Conservation (phyloP, 2,797 vertebrate species). For the Champsocephalus gunnari region DNA sequence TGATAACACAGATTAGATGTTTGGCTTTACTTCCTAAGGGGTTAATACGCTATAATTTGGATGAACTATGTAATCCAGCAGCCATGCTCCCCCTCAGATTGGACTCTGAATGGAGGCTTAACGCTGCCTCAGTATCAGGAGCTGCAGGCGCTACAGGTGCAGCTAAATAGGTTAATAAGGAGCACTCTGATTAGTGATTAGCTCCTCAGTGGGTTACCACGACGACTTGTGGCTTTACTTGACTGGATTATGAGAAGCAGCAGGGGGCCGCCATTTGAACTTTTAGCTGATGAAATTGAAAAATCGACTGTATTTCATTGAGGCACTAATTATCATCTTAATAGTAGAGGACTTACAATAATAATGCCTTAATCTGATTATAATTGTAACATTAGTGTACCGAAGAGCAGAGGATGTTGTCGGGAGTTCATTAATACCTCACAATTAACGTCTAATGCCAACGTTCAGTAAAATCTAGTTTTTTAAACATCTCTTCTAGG, state of each 20-base stretch:
- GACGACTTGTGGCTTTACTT: slow-evolving; percentile 57
- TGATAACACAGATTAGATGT: slow-evolving; percentile 53
- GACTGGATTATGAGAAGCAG: slow-evolving; percentile 55
- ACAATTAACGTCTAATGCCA: not conserved
- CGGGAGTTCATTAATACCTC: not conserved
- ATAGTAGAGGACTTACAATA: slow-evolving; percentile 21
- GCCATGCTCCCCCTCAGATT: slow-evolving; percentile 43
- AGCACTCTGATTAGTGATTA: slow-evolving; percentile 69
- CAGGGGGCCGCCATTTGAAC: slow-evolving; percentile 49
- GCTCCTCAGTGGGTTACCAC: slow-evolving; percentile 56
- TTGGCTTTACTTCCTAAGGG: slow-evolving; percentile 35
- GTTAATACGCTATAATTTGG: slow-evolving; percentile 63
- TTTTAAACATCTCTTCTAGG: not conserved
- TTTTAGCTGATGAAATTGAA: slow-evolving; percentile 47
- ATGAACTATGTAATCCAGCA: slow-evolving; percentile 68
- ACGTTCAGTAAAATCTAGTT: not conserved
- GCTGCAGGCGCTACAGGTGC: slow-evolving; percentile 61
- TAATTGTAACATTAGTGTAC: slow-evolving; percentile 18
- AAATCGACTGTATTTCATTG: slow-evolving; percentile 33
- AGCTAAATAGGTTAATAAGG: slow-evolving; percentile 68
- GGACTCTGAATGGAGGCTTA: slow-evolving; percentile 43
- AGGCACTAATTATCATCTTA: slow-evolving; percentile 6
- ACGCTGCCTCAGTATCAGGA: slow-evolving; percentile 26
- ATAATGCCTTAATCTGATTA: slow-evolving; percentile 30
- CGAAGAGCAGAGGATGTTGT: not conserved